These are phyloP conservation scores for Odontothrips loti DNA, from an alignment of 2,888 invertebrate species.

Conservation along the genomic window DNA sequence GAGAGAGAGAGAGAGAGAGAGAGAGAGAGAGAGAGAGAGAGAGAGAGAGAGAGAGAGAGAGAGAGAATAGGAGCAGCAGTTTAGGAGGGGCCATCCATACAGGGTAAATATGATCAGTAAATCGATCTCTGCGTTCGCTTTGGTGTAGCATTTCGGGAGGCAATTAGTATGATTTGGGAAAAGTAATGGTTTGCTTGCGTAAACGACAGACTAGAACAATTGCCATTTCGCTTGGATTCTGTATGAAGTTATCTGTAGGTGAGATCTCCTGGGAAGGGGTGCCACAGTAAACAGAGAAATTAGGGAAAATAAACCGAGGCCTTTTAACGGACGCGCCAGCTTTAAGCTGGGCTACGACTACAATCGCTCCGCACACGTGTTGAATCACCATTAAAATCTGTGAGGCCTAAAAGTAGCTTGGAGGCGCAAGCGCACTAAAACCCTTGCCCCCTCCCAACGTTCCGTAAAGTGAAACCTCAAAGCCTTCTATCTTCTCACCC, in stretches of 20 bases:
- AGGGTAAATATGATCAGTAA: constrained; percentile 16
- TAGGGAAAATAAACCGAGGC: no score
- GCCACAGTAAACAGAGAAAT: no score
- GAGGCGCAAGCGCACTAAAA: neutral
- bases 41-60: no score
- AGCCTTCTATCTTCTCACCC: neutral
- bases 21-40: no score
- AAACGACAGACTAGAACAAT: no score
- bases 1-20: no score
- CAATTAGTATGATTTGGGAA: neutral
- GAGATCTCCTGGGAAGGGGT: no score
- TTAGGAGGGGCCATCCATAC: neutral
- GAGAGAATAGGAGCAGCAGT: neutral
- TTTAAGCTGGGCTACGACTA: no score
- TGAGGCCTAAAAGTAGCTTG: constrained; percentile 11
- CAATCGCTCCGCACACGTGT: neutral
- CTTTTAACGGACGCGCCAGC: no score
- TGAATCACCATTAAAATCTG: neutral
- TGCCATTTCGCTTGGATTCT: no score
- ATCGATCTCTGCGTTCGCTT: neutral
- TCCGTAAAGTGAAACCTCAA: neutral
- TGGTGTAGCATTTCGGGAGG: neutral
- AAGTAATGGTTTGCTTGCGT: no score
- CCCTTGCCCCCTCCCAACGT: neutral
- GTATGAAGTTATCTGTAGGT: no score